Evolutionary conservation across 2,113 vertebrate species (phyloP).

Genomic region (Holacanthus passer): DNA sequence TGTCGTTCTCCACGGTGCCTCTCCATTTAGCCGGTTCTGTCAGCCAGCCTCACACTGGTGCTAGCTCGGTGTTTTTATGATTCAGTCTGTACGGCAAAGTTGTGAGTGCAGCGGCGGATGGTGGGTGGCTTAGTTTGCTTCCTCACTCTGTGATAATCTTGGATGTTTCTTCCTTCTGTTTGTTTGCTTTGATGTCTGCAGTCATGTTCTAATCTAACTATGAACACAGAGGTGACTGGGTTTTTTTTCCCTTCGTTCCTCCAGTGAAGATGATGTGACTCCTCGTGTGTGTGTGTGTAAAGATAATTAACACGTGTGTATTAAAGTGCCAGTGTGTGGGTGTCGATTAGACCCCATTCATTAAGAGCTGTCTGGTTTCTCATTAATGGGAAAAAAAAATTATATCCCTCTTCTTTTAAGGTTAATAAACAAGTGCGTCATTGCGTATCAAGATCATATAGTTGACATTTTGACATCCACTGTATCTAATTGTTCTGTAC

Average conservation of each 20-base stretch:
- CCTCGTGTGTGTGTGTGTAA: constrained; percentile 1
- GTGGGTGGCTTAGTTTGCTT: constrained; percentile 60
- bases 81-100: constrained; percentile 60
- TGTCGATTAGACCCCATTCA: constrained; percentile 61
- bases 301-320: constrained; percentile 47
- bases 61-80: constrained; percentile 63
- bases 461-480: constrained; percentile 39
- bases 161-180: constrained; percentile 51
- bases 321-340: constrained; percentile 39
- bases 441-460: constrained; percentile 32
- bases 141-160: constrained; percentile 50
- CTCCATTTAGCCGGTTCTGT: constrained; percentile 53
- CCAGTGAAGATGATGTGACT: constrained; percentile 15
- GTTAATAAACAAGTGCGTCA: constrained; percentile 42
- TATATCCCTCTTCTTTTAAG: constrained; percentile 12
- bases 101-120: constrained; percentile 48
- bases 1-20: constrained; percentile 61
- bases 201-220: constrained; percentile 54
- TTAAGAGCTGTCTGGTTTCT: constrained; percentile 58
- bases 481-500: constrained; percentile 7
- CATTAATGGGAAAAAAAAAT: constrained; percentile 42
- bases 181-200: constrained; percentile 62
- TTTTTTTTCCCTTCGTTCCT: constrained; percentile 17
- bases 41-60: constrained; percentile 43
- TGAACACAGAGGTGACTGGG: constrained; percentile 35